phyloP scores from a whole-genome alignment of 2,797 vertebrate genomes.

The Coreius guichenoti region DNA sequence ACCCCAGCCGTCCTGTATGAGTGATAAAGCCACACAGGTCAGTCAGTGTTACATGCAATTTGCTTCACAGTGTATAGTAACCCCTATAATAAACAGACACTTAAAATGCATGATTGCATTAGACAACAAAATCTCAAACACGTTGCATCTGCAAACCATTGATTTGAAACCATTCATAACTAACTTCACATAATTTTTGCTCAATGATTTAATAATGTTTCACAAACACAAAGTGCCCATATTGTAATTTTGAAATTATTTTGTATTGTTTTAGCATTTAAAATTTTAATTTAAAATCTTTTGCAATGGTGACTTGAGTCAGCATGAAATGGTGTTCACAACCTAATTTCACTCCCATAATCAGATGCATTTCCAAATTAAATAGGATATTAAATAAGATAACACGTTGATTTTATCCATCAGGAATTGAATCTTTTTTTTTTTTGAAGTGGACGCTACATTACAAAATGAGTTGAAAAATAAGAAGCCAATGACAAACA shows the following conservation, averaged over 20 bases:
- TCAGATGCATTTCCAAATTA: neutral
- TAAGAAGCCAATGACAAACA: neutral
- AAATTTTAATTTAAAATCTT: neutral
- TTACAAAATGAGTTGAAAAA: neutral
- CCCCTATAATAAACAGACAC: neutral
- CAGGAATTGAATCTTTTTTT: neutral
- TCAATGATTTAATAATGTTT: neutral
- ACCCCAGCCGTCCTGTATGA: constrained; percentile 93
- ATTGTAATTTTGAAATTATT: no score
- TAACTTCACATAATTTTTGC: neutral
- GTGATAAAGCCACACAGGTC: constrained; percentile 98
- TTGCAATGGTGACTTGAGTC: neutral
- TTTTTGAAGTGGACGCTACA: neutral
- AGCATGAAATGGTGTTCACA: neutral
- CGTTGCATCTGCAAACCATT: neutral
- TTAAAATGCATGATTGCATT: neutral
- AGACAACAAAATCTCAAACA: neutral
- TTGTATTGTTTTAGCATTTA: neutral
- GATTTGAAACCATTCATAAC: no score
- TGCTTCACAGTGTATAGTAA: neutral
- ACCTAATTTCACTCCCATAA: neutral
- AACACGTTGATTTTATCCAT: neutral
- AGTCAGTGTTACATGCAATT: constrained; percentile 52
- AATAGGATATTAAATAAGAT: neutral
- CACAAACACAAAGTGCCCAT: neutral